Conservation (phyloP, 2,797 vertebrate species). For the Crocidura indochinensis region DNA sequence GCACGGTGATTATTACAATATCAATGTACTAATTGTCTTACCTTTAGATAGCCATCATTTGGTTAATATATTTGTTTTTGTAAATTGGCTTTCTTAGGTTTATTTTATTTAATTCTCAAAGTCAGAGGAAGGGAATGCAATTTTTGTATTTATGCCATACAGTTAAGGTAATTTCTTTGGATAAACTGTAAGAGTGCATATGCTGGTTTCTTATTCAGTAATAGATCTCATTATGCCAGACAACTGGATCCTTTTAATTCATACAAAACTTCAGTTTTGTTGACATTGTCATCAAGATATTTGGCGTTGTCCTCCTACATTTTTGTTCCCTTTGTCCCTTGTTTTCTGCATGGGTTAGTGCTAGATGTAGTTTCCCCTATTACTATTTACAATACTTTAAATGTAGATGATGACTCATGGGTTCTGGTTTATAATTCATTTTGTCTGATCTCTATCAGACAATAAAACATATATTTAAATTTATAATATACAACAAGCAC, state of each 20-base stretch:
- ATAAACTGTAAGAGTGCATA: not conserved
- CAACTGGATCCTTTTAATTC: not conserved
- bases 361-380: not conserved
- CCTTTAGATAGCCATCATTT: not conserved
- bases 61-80: not conserved
- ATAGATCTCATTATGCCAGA: slow-evolving; percentile 1
- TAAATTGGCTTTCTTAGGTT: not conserved
- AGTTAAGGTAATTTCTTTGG: not conserved
- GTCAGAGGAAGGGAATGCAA: slow-evolving; percentile 14
- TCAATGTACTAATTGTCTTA: not conserved
- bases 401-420: not conserved
- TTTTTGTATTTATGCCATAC: slow-evolving; percentile 10
- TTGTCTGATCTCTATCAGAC: slow-evolving; percentile 18
- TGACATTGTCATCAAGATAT: not conserved
- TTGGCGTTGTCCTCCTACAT: not conserved
- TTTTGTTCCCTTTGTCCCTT: not conserved
- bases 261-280: not conserved
- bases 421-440: not conserved
- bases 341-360: not conserved
- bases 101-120: slow-evolving; percentile 55
- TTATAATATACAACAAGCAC: not conserved
- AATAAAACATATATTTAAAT: not conserved
- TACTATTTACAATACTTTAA: not conserved
- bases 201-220: not conserved
- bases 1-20: not conserved